Evolutionary conservation across 2,797 vertebrate genomes (phyloP).

Genomic region (Enteromius fasciolatus): DNA sequence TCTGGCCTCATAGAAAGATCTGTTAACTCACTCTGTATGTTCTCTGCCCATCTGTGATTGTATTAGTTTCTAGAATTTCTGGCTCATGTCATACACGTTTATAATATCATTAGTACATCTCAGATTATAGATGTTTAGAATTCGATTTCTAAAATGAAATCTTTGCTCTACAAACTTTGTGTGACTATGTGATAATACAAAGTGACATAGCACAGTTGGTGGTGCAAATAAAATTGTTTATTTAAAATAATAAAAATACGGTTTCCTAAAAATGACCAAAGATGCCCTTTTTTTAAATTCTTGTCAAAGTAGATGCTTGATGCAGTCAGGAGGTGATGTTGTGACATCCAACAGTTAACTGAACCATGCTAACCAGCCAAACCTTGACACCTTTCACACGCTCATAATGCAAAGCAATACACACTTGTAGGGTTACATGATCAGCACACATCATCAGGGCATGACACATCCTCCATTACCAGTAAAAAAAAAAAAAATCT

Average conservation of each 20-base stretch:
- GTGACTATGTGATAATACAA: too few relatives aligned
- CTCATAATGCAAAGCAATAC: not conserved
- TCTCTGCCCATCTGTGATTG: too few relatives aligned
- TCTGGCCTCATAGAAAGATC: too few relatives aligned
- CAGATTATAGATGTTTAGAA: too few relatives aligned
- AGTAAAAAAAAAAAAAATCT: not conserved
- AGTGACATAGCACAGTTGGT: too few relatives aligned
- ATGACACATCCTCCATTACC: conserved; percentile 14
- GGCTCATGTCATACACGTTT: too few relatives aligned
- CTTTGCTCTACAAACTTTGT: too few relatives aligned
- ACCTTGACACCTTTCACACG: not conserved
- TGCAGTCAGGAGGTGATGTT: not conserved
- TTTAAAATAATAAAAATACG: not conserved
- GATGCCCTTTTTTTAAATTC: not conserved
- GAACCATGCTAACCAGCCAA: not conserved
- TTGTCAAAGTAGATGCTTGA: not conserved
- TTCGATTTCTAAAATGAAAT: too few relatives aligned
- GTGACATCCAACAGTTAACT: not conserved
- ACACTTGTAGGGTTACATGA: not conserved
- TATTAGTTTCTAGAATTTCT: too few relatives aligned
- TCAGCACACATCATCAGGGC: not conserved
- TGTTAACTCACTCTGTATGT: too few relatives aligned
- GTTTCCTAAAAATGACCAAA: not conserved
- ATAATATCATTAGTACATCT: too few relatives aligned
- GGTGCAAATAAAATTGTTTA: not conserved